Percentiles rank a stretch among this genome's conserved stretches.
Conservation (phyloP, 2,888 invertebrate species). For the Lobophora halterata region DNA sequence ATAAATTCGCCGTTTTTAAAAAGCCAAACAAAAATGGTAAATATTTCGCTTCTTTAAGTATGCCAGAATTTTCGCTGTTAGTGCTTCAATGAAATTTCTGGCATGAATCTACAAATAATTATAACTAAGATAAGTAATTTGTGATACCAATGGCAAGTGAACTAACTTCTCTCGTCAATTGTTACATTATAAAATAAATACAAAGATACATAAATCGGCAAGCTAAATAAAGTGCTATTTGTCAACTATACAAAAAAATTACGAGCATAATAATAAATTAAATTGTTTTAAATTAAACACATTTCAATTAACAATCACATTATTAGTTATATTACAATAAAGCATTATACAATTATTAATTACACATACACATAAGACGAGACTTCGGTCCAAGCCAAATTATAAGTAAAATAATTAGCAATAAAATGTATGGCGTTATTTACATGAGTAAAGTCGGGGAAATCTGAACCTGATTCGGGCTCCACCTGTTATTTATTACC, state of each 20-base stretch:
- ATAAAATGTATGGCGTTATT: too few relatives aligned
- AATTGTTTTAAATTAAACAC: conserved; percentile 50
- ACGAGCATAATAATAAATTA: conserved; percentile 63
- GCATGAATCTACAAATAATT: conserved; percentile 8
- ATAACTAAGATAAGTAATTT: conserved; percentile 36
- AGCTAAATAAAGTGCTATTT: conserved; percentile 54
- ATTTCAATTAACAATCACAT: conserved; percentile 38
- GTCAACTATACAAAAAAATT: conserved; percentile 53
- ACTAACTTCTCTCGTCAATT: conserved; percentile 34
- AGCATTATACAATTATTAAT: conserved; percentile 39
- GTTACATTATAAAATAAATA: conserved; percentile 32
- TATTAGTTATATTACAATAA: conserved; percentile 33
- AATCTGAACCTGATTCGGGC: too few relatives aligned
- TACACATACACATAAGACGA: conserved; percentile 22
- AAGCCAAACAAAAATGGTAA: conserved; percentile 1
- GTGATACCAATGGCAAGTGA: conserved; percentile 67
- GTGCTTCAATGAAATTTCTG: conserved; percentile 1
- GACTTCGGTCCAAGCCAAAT: conserved; percentile 1
- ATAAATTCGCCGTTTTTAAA: conserved; percentile 19
- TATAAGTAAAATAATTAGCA: too few relatives aligned
- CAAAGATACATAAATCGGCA: conserved; percentile 52
- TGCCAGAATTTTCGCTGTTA: not conserved
- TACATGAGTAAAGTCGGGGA: too few relatives aligned
- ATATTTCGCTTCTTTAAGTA: conserved; percentile 1
- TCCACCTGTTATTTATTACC: too few relatives aligned